phyloP scores from a whole-genome alignment of 2,888 invertebrate species.

The Tricholauxania praeusta region DNA sequence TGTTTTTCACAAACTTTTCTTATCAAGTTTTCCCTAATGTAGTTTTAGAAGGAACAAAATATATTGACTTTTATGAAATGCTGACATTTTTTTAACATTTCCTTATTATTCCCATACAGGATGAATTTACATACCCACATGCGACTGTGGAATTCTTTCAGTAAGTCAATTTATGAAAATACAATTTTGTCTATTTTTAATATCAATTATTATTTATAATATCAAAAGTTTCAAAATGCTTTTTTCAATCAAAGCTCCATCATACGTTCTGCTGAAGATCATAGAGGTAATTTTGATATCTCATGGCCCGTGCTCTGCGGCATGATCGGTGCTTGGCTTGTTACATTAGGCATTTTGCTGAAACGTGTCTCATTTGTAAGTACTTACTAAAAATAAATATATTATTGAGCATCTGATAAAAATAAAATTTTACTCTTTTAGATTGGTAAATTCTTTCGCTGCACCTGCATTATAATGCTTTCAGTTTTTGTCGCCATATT shows the following conservation, averaged over 20 bases:
- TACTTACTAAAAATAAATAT: not conserved
- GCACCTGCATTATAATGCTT: conserved; percentile 58
- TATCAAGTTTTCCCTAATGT: too few species aligned
- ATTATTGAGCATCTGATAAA: not conserved
- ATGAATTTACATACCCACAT: conserved; percentile 53
- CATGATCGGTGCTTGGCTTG: conserved; percentile 56
- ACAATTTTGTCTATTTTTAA: not conserved
- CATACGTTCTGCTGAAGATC: conserved; percentile 54
- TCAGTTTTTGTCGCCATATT: conserved; percentile 57
- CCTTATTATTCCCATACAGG: conserved; percentile 41
- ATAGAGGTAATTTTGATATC: conserved; percentile 48
- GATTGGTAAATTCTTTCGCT: conserved; percentile 63
- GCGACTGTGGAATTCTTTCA: conserved; percentile 63
- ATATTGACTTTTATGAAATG: too few species aligned
- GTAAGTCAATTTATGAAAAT: conserved; percentile 48
- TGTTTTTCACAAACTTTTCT: too few species aligned
- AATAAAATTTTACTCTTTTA: conserved; percentile 41
- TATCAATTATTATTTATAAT: too few species aligned
- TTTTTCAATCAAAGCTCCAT: conserved; percentile 50
- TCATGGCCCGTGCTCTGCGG: conserved; percentile 58
- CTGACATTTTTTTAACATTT: too few species aligned
- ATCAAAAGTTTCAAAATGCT: not conserved
- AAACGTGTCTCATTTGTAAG: conserved; percentile 59
- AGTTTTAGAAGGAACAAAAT: too few species aligned
- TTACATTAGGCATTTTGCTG: conserved; percentile 54